Conservation (phyloP, 2,888 invertebrate genomes). For the Diogma glabrata region DNA sequence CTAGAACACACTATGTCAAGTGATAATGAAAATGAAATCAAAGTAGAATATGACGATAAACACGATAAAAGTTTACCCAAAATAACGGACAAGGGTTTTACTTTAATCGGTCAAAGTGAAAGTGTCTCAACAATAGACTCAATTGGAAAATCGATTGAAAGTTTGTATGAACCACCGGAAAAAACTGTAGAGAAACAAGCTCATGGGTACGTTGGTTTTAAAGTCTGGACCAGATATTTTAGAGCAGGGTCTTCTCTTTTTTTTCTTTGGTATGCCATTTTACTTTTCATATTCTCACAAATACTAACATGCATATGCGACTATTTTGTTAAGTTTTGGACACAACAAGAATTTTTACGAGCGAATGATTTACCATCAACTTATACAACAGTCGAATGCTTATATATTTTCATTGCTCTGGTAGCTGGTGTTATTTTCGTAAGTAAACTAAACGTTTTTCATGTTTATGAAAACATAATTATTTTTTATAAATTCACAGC, state of each 20-base stretch:
- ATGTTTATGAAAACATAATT: too few species aligned
- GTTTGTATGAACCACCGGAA: too few species aligned
- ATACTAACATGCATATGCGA: slow-evolving; percentile 45
- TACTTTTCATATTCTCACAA: slow-evolving; percentile 44
- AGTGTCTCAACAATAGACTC: too few species aligned
- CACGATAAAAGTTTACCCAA: too few species aligned
- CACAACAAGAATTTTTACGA: slow-evolving; percentile 33
- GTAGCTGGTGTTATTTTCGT: background rate
- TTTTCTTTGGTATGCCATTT: slow-evolving; percentile 36
- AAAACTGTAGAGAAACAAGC: slow-evolving; percentile 34
- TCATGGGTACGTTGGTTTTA: slow-evolving; percentile 33
- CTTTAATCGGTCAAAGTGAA: too few species aligned
- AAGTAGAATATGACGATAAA: too few species aligned
- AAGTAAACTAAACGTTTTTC: too few species aligned
- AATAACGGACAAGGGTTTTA: too few species aligned
- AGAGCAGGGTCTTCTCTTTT: slow-evolving; percentile 39
- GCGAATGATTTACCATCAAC: slow-evolving; percentile 19
- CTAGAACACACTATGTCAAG: too few species aligned
- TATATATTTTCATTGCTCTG: slow-evolving; percentile 31
- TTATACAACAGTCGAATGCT: slow-evolving; percentile 26
- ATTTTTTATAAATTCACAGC: too few species aligned
- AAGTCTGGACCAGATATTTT: slow-evolving; percentile 38
- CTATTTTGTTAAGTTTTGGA: slow-evolving; percentile 51
- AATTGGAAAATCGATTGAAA: too few species aligned
- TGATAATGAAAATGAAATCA: too few species aligned